These are phyloP conservation scores for Tetrao urogallus DNA, from an alignment of 2,113 vertebrate species.

Conservation along the genomic window DNA sequence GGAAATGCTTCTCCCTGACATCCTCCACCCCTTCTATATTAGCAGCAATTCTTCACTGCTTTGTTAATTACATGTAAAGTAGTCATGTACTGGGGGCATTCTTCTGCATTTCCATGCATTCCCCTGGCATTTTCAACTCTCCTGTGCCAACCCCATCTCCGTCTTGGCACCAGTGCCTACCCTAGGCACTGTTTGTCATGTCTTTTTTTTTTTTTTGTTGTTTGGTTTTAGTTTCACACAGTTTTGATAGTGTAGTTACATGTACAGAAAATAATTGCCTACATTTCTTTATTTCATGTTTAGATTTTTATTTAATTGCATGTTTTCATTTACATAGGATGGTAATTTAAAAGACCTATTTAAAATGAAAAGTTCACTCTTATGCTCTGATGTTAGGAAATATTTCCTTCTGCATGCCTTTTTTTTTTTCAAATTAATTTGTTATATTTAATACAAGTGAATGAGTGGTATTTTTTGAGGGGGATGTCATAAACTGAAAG, in stretches of 20 bases:
- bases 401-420: not conserved
- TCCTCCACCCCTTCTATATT: not conserved
- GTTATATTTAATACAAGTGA: not conserved
- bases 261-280: not conserved
- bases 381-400: not conserved
- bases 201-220: not conserved
- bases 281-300: not conserved
- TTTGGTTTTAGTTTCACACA: not conserved
- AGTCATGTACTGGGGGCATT: accelerated
- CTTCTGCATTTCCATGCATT: not conserved
- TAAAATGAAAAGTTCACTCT: not conserved
- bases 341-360: not conserved
- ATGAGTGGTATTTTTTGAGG: too few relatives aligned
- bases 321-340: not conserved
- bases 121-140: not conserved
- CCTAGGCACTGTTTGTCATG: not conserved
- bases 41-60: not conserved
- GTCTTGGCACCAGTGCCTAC: not conserved
- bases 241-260: not conserved
- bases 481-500: not conserved
- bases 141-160: not conserved
- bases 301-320: not conserved
- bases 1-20: not conserved
- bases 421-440: not conserved
- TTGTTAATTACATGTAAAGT: not conserved